Percentiles rank a stretch among this genome's conserved stretches.
phyloP scores from a whole-genome alignment of 1,140 invertebrate genomes.

The Samia ricini region DNA sequence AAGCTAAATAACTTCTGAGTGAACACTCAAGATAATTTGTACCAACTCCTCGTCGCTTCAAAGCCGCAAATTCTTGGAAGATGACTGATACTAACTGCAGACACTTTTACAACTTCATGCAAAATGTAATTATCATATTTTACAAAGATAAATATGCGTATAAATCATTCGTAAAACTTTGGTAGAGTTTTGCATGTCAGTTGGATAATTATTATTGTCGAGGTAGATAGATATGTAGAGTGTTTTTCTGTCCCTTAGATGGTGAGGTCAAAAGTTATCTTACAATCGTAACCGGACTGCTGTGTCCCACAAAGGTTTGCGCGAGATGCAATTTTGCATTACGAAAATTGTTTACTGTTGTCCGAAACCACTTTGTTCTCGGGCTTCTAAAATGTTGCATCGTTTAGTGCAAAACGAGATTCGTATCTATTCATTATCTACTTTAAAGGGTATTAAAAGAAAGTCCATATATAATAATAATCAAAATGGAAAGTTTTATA shows the following conservation, averaged over 20 bases:
- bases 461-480: too few species aligned
- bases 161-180: background rate
- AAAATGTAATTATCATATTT: background rate
- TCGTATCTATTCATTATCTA: too few species aligned
- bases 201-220: constrained; percentile 13
- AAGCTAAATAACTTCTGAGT: constrained; percentile 2
- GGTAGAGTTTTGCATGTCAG: constrained; percentile 9
- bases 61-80: constrained; percentile 5
- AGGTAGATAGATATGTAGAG: constrained; percentile 2
- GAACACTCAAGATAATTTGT: constrained; percentile 2
- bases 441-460: too few species aligned
- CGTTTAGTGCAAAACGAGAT: background rate
- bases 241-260: constrained; percentile 30
- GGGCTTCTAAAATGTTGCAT: constrained; percentile 18
- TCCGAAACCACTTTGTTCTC: background rate
- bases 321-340: constrained; percentile 39
- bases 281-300: constrained; percentile 29
- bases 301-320: constrained; percentile 25
- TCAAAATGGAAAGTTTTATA: too few species aligned
- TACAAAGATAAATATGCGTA: background rate
- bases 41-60: background rate
- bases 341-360: constrained; percentile 30
- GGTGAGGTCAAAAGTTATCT: constrained; percentile 36
- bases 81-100: constrained; percentile 11
- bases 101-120: constrained; percentile 6